Percentiles rank a stretch among this genome's conserved stretches.
These are phyloP conservation scores for Drosophila sucinea DNA, from an alignment of 1,140 invertebrate species.

Conservation along the genomic window DNA sequence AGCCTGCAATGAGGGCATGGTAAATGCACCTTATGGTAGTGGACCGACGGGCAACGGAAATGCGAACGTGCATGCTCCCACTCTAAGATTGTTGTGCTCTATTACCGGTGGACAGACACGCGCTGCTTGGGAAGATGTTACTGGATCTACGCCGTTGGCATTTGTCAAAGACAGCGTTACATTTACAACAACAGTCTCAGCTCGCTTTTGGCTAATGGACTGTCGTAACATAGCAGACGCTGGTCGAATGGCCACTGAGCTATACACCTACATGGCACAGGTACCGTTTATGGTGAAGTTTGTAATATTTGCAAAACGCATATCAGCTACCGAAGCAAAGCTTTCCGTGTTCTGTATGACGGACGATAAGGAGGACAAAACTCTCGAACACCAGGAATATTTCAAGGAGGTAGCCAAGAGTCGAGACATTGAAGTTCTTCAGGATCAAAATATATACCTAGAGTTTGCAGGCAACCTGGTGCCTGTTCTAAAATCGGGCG, in stretches of 20 bases:
- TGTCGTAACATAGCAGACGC: slow-evolving; percentile 98
- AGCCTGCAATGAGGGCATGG: slow-evolving; percentile 97
- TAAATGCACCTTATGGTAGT: slow-evolving; percentile 93
- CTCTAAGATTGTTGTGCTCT: slow-evolving; percentile 97
- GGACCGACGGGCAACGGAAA: slow-evolving; percentile 12
- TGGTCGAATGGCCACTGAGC: slow-evolving; percentile 99
- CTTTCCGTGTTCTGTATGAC: slow-evolving; percentile 99
- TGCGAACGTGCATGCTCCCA: slow-evolving; percentile 87
- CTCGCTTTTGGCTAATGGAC: slow-evolving; percentile 99
- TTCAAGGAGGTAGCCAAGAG: slow-evolving; percentile 99
- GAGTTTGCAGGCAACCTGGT: slow-evolving; percentile 99
- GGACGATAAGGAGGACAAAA: slow-evolving; percentile 99
- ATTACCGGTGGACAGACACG: slow-evolving; percentile 98
- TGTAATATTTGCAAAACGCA: slow-evolving; percentile 97
- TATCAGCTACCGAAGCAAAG: slow-evolving; percentile 95
- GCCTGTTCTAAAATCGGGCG: slow-evolving; percentile 98
- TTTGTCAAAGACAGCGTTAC: slow-evolving; percentile 99
- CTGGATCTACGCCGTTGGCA: slow-evolving; percentile 97
- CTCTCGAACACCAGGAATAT: slow-evolving; percentile 97
- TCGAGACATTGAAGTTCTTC: slow-evolving; percentile 98
- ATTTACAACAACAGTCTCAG: slow-evolving; percentile 99
- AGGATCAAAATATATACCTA: slow-evolving; percentile 96
- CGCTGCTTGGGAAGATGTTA: slow-evolving; percentile 99
- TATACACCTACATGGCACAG: slow-evolving; percentile 95
- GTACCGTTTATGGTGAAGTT: slow-evolving; percentile 98